Base-by-base conservation (phyloP, 2,888 invertebrate species). In the Dicyrtoma fusca region DNA sequence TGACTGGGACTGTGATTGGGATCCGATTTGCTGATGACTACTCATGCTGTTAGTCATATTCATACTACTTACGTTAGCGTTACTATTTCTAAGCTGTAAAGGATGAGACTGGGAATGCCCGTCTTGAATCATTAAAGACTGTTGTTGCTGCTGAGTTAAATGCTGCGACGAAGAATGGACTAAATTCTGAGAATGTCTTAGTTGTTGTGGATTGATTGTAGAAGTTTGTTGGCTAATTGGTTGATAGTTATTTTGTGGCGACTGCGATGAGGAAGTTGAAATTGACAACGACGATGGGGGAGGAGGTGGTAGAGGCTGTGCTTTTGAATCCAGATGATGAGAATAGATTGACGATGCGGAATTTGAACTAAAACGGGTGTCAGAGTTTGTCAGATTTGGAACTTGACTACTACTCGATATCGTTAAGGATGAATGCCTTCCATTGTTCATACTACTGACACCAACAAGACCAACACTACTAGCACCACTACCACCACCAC, bases 301-400 rank as follows among this genome's bases (percentile, higher is more conserved):
- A 45, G 55, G 69, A 23, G 45, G 65, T 70, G 25, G 74, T 25
- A 72, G 72, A 57, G 68, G 74, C 70, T 73, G 77, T 74, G 71
- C 75, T 69, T 71, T 69, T 61, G 71, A 74, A 70, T 69, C 76
- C 70, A 34, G 34, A 34, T 34, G 34, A 34, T 34, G 34, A 34
- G 34, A 34, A 34, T 34, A 34, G 34, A 74, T 70, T 69, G 47
- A 42, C 34, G 34, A 57, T 10, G 68, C 13, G 55, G 34, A 34
- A 34, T 34, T 34, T 34, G 34, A 34, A 34, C 34, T 68, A 14
- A 45, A 25, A 19, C 42, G 1, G 10, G 57, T 1, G 45, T 55
- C 68, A 23, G 68, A 45, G 34, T 34, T 34, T 34, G 34, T 34
- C 53, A 45, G 1, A 42, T 34, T 42, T 42, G 61, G 44, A 61